Percentiles rank a stretch among this genome's conserved stretches.
Conservation (phyloP, 1,140 invertebrate species). For the Cydia fagiglandana region DNA sequence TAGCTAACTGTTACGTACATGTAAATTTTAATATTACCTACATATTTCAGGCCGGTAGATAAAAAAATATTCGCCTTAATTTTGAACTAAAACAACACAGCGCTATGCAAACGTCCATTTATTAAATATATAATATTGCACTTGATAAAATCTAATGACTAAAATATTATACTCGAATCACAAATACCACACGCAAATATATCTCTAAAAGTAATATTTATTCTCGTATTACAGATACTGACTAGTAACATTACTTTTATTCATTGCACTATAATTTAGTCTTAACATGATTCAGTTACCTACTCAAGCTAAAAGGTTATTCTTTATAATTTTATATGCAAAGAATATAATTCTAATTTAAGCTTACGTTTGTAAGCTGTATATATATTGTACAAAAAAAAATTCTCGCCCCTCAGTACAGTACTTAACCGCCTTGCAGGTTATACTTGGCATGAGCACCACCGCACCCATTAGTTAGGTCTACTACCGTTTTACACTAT, state of each 20-base stretch:
- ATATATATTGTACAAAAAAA: too few relatives aligned
- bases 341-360: too few relatives aligned
- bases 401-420: too few relatives aligned
- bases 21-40: too few relatives aligned
- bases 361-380: too few relatives aligned
- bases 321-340: not conserved
- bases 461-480: not conserved
- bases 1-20: too few relatives aligned
- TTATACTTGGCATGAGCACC: too few relatives aligned
- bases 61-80: too few relatives aligned
- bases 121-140: not conserved
- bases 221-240: not conserved
- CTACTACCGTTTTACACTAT: not conserved
- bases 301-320: not conserved
- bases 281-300: not conserved
- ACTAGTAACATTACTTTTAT: not conserved
- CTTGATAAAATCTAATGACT: not conserved
- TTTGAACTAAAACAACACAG: not conserved
- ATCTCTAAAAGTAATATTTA: not conserved
- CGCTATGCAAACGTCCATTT: not conserved
- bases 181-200: not conserved
- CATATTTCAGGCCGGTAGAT: too few relatives aligned
- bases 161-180: not conserved
- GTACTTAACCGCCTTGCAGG: too few relatives aligned
- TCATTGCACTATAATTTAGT: not conserved